A percentile compares a stretch with the other conserved stretches of the same genome.
Conservation (phyloP, 2,797 vertebrate genomes). For the Aulostomus chinensis region DNA sequence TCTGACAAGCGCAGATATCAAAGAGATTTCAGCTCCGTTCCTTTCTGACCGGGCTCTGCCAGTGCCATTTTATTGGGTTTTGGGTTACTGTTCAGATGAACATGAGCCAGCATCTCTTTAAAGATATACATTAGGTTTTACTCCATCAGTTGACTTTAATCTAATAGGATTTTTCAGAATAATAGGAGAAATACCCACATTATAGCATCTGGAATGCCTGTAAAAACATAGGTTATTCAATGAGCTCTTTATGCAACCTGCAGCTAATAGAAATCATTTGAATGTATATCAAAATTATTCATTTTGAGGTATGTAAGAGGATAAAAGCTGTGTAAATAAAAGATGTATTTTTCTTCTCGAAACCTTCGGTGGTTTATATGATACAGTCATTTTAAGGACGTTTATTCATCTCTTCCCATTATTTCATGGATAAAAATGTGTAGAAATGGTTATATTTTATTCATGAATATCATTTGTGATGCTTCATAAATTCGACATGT, state of each 20-base stretch:
- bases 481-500: conserved; percentile 15
- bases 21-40: conserved; percentile 53
- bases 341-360: no score
- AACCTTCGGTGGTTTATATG: not conserved
- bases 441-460: conserved; percentile 19
- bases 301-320: not conserved
- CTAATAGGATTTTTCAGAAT: not conserved
- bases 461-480: not conserved
- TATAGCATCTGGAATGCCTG: no score
- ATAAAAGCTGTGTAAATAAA: no score
- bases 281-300: conserved; percentile 5
- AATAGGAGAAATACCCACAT: not conserved
- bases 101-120: conserved; percentile 11
- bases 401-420: conserved; percentile 21
- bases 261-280: conserved; percentile 1
- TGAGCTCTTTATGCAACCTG: no score
- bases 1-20: conserved; percentile 71
- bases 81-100: conserved; percentile 24
- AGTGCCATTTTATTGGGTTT: conserved; percentile 38
- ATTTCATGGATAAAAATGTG: not conserved
- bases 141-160: no score
- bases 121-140: conserved; percentile 1
- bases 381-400: not conserved
- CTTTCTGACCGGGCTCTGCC: conserved; percentile 43
- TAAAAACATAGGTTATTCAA: no score